A percentile compares a stretch with the other conserved stretches of the same genome.
Conservation (phyloP, 1,140 invertebrate species). For the Bombus difficillimus region DNA sequence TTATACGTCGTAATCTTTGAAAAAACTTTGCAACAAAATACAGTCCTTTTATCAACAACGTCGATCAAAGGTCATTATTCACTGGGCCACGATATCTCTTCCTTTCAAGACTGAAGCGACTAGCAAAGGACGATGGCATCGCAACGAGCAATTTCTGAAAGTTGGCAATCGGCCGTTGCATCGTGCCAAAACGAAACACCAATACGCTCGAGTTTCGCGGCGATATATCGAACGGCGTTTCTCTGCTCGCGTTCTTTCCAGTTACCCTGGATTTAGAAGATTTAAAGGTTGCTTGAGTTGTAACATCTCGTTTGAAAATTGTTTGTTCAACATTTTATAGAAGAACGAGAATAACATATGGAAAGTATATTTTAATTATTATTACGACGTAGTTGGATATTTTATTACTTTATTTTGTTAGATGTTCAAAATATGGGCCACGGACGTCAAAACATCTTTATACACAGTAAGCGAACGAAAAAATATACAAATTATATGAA, state of each 20-base stretch:
- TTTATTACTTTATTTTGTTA: no score
- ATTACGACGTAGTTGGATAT: no score
- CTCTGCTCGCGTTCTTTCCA: neutral
- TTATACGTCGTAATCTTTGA: neutral
- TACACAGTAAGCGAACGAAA: no score
- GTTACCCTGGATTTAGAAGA: neutral
- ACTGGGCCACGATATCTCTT: neutral
- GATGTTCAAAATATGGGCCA: no score
- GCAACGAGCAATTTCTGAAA: slow-evolving; percentile 7
- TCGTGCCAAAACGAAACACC: slow-evolving; percentile 8
- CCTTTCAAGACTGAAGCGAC: neutral
- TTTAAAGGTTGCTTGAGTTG: neutral
- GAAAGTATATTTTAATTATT: neutral
- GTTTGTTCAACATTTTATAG: slow-evolving; percentile 1
- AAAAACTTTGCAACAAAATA: neutral
- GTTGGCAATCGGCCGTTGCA: slow-evolving; percentile 19
- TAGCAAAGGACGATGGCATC: neutral
- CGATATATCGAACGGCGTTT: neutral
- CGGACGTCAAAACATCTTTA: no score
- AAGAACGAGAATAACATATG: neutral
- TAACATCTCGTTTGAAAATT: no score
- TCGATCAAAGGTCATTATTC: neutral
- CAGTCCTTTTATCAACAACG: neutral
- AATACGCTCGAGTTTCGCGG: neutral
- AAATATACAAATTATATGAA: no score